Conservation (phyloP, 2,113 vertebrate species). For the Gallinago jamesoni region DNA sequence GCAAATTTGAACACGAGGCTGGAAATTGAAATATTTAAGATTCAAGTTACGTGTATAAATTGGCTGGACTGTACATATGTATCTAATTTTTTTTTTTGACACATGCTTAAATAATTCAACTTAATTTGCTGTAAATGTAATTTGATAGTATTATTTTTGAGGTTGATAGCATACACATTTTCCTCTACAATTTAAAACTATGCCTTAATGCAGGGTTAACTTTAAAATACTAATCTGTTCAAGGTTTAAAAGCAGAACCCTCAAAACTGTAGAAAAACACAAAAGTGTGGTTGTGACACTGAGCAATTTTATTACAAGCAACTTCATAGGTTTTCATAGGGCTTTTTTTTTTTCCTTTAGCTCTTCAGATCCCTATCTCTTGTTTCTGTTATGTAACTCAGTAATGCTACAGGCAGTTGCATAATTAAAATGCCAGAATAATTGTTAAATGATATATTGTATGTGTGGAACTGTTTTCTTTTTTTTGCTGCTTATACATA, state of each 20-base stretch:
- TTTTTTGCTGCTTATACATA: background rate
- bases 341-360: background rate
- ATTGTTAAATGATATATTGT: constrained; percentile 8
- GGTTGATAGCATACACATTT: background rate
- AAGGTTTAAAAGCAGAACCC: background rate
- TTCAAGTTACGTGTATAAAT: background rate
- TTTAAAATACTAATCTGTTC: background rate
- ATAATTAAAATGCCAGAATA: constrained; percentile 12
- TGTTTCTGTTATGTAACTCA: constrained; percentile 5
- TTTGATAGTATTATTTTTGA: background rate
- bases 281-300: background rate
- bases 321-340: background rate
- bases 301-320: background rate
- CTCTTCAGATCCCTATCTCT: background rate
- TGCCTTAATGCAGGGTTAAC: background rate
- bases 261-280: background rate
- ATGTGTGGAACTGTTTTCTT: background rate
- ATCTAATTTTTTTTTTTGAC: background rate
- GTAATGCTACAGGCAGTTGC: constrained; percentile 33
- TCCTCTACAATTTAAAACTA: background rate
- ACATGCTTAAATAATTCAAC: background rate
- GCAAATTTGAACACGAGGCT: background rate
- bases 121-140: background rate
- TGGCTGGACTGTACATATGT: background rate
- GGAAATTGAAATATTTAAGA: background rate